Percentiles rank a stretch among this genome's conserved stretches.
Evolutionary conservation across 2,797 vertebrate genomes (phyloP).

Genomic region (Todus mexicanus): DNA sequence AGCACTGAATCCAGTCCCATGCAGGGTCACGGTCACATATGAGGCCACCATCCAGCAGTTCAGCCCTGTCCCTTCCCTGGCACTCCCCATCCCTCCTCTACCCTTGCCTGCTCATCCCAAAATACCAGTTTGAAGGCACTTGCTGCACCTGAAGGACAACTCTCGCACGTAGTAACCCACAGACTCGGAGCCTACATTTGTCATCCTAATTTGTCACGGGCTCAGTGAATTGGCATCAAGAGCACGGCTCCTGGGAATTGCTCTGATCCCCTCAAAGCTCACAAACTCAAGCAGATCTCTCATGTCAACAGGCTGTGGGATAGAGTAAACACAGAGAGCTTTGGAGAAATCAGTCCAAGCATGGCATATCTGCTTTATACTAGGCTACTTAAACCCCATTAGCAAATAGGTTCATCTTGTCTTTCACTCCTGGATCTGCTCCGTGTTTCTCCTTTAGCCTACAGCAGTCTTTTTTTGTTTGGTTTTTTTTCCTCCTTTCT

Average conservation of each 20-base stretch:
- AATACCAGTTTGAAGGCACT: not conserved
- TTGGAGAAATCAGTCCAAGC: not conserved
- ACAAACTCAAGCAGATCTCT: conserved; percentile 25
- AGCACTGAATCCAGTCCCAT: fast-evolving
- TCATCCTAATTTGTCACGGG: conserved; percentile 26
- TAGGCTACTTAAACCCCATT: conserved; percentile 40
- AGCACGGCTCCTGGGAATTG: not conserved
- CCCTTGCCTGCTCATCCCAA: not conserved
- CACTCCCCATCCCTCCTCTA: not conserved
- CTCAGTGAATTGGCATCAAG: conserved; percentile 32
- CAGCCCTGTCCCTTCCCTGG: not conserved
- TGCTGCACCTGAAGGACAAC: conserved; percentile 2
- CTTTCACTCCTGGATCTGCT: conserved; percentile 4
- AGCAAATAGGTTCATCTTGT: conserved; percentile 11
- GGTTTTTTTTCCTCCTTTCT: no score
- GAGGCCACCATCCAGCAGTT: not conserved
- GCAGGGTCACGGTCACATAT: not conserved
- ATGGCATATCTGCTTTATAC: not conserved
- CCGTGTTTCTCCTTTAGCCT: not conserved
- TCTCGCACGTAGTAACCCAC: not conserved
- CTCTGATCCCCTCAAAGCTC: conserved; percentile 47
- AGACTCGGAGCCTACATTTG: not conserved
- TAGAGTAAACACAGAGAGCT: conserved; percentile 23
- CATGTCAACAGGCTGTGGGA: conserved; percentile 37
- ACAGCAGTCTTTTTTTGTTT: not conserved